These are phyloP conservation scores for Rhincodon typus DNA, from an alignment of 2,797 vertebrate species.

Conservation along the genomic window DNA sequence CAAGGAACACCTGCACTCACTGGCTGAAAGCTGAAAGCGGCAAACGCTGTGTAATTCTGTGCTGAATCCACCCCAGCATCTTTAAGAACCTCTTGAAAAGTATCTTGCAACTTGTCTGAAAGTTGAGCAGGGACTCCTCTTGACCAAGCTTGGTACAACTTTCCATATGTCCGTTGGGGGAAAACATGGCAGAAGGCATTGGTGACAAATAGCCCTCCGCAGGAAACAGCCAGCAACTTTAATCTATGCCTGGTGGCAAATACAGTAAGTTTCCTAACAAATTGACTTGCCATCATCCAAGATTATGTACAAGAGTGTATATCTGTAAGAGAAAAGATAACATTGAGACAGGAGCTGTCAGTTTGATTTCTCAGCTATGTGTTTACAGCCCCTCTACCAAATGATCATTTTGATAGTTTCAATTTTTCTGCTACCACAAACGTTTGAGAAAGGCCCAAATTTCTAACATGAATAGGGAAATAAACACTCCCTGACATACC, in stretches of 20 bases:
- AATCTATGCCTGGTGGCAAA: constrained; percentile 72
- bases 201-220: constrained; percentile 68
- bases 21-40: constrained; percentile 77
- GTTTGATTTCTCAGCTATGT: neutral
- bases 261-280: constrained; percentile 52
- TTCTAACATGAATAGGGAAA: neutral
- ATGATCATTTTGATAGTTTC: neutral
- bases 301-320: constrained; percentile 44
- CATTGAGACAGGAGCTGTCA: neutral
- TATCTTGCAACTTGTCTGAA: constrained; percentile 58
- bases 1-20: constrained; percentile 78
- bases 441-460: neutral
- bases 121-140: constrained; percentile 64
- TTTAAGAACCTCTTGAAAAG: constrained; percentile 71
- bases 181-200: constrained; percentile 75
- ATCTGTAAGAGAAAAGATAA: constrained; percentile 39
- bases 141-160: constrained; percentile 79
- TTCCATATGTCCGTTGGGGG: constrained; percentile 64
- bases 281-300: constrained; percentile 51
- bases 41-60: constrained; percentile 64
- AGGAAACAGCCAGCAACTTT: constrained; percentile 65
- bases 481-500: neutral
- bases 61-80: constrained; percentile 57
- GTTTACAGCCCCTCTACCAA: neutral
- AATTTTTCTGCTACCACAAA: neutral